phyloP scores from a whole-genome alignment of 2,888 invertebrate species.

The Tethea ocularis region DNA sequence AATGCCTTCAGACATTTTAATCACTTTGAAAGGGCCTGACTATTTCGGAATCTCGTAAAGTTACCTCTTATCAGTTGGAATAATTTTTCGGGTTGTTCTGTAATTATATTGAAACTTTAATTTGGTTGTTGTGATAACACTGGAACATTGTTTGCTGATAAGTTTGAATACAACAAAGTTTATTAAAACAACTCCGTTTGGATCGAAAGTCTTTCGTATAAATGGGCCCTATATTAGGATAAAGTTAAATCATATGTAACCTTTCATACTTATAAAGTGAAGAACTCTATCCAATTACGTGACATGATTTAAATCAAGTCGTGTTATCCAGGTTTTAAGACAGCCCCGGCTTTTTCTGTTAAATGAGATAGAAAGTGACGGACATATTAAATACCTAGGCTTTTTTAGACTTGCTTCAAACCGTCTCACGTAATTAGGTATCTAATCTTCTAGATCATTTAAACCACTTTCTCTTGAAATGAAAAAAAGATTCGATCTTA shows the following conservation, averaged over 20 bases:
- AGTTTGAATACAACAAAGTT: background rate
- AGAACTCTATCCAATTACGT: no score
- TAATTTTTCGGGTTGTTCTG: background rate
- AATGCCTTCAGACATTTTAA: background rate
- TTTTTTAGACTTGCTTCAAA: no score
- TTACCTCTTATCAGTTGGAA: constrained; percentile 3
- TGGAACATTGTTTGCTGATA: background rate
- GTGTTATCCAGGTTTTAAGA: no score
- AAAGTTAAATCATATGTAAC: no score
- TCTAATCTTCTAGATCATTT: background rate
- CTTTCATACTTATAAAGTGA: background rate
- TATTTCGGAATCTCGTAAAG: constrained; percentile 1
- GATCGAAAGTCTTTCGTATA: no score
- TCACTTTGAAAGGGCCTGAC: background rate
- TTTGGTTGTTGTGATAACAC: background rate
- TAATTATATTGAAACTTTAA: background rate
- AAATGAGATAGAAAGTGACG: no score
- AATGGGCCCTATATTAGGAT: no score
- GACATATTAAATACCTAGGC: no score
- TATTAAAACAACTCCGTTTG: background rate
- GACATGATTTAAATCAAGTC: no score
- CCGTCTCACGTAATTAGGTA: background rate
- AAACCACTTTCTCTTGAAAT: background rate
- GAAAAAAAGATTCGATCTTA: background rate
- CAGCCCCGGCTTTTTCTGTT: no score